phyloP scores from a whole-genome alignment of 2,113 vertebrate genomes.

The Epinephelus fuscoguttatus region DNA sequence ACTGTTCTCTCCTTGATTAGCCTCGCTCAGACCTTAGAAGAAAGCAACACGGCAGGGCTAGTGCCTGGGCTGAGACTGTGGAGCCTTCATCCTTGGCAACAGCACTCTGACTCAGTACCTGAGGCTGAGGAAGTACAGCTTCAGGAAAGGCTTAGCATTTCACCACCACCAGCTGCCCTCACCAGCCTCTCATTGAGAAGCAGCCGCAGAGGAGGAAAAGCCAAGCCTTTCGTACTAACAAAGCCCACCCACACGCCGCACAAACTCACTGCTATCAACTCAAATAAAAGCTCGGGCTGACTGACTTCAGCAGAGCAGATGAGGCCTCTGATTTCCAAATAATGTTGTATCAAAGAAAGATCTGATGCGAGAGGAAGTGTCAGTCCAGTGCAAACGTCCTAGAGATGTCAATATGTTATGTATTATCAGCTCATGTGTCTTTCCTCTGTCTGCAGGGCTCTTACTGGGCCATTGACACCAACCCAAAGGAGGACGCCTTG shows the following conservation, averaged over 20 bases:
- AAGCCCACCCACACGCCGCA: constrained; percentile 63
- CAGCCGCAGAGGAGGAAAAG: constrained; percentile 62
- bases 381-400: constrained; percentile 3
- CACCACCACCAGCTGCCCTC: constrained; percentile 68
- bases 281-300: constrained; percentile 37
- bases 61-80: constrained; percentile 61
- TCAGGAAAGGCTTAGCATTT: constrained; percentile 77
- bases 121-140: constrained; percentile 77
- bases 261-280: constrained; percentile 57
- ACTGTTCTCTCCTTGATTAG: constrained; percentile 80
- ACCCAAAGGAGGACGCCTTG: constrained; percentile 92
- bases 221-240: constrained; percentile 60
- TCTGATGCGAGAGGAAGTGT: constrained; percentile 6
- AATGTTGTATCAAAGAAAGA: constrained; percentile 15
- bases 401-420: constrained; percentile 12
- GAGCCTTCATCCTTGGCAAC: constrained; percentile 77
- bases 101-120: constrained; percentile 58
- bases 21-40: constrained; percentile 74
- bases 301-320: constrained; percentile 28
- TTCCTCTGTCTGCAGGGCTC: constrained; percentile 87
- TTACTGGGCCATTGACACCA: constrained; percentile 95
- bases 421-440: constrained; percentile 50
- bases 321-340: constrained; percentile 22
- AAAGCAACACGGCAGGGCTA: constrained; percentile 65
- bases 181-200: constrained; percentile 63